These are phyloP conservation scores for Petrocephalus sullivani DNA, from an alignment of 2,797 vertebrate species.

Conservation along the genomic window DNA sequence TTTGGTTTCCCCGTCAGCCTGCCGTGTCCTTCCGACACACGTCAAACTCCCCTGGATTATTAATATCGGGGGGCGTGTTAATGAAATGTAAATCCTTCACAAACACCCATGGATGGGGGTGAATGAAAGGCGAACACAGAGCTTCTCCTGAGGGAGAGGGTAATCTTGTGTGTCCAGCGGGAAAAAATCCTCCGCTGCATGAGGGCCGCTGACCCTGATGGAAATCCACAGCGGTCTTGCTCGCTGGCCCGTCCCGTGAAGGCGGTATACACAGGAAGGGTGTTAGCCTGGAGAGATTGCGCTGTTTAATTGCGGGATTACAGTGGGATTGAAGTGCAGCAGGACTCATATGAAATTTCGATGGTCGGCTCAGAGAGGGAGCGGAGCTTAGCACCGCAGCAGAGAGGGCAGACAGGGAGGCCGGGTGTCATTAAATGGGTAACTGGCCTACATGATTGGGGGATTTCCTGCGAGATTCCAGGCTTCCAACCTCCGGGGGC, in stretches of 20 bases:
- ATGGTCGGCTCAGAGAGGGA: constrained; percentile 8
- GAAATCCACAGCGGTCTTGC: constrained; percentile 27
- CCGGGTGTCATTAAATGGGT: constrained; percentile 8
- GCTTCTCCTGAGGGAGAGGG: constrained; percentile 41
- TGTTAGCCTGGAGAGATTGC: constrained; percentile 30
- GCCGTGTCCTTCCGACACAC: constrained; percentile 41
- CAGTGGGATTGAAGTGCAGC: constrained; percentile 29
- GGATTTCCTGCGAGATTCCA: background rate
- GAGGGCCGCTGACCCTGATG: constrained; percentile 47
- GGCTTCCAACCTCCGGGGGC: background rate
- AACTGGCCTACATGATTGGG: constrained; percentile 1
- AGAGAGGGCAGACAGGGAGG: background rate
- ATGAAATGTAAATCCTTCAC: constrained; percentile 45
- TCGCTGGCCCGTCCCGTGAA: constrained; percentile 34
- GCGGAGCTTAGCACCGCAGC: background rate
- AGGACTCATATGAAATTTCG: constrained; percentile 33
- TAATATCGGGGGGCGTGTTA: constrained; percentile 48
- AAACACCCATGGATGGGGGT: constrained; percentile 28
- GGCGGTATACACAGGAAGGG: constrained; percentile 6
- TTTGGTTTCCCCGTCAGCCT: constrained; percentile 41
- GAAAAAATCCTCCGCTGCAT: constrained; percentile 35
- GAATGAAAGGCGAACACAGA: constrained; percentile 22
- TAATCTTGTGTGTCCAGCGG: constrained; percentile 37
- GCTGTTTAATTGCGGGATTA: constrained; percentile 47
- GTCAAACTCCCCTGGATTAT: constrained; percentile 53